These are phyloP conservation scores for Drosophila elegans DNA, from an alignment of 1,140 invertebrate species.

Conservation along the genomic window DNA sequence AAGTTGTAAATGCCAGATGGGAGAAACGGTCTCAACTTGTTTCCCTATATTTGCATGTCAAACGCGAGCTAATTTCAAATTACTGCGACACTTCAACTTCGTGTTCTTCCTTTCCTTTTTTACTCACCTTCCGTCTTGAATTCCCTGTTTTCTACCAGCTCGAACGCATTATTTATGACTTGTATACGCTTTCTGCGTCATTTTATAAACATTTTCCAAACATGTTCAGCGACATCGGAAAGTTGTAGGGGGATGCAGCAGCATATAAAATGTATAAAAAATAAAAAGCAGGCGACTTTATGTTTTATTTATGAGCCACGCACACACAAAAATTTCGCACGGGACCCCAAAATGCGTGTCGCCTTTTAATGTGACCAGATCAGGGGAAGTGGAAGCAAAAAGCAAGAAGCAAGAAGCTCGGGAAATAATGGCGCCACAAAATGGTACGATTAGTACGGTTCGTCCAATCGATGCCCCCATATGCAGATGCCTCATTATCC, in stretches of 20 bases:
- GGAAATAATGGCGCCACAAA: constrained; percentile 12
- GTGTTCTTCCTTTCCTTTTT: neutral
- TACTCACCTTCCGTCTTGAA: neutral
- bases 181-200: constrained; percentile 79
- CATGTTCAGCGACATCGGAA: constrained; percentile 55
- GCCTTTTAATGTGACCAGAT: constrained; percentile 46
- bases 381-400: neutral
- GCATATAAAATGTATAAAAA: constrained; percentile 42
- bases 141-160: constrained; percentile 5
- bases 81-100: constrained; percentile 66
- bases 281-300: constrained; percentile 64
- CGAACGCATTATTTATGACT: constrained; percentile 80
- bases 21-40: constrained; percentile 36
- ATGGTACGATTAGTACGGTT: constrained; percentile 1
- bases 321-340: constrained; percentile 54
- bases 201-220: constrained; percentile 83
- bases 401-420: neutral
- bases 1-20: constrained; percentile 37
- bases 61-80: constrained; percentile 78
- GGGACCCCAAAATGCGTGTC: constrained; percentile 31
- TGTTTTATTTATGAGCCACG: constrained; percentile 79
- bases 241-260: constrained; percentile 53
- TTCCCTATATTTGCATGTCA: constrained; percentile 74
- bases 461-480: neutral
- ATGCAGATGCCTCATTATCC: constrained; percentile 27